These are phyloP conservation scores for Abrostola triplasia DNA, from an alignment of 2,888 invertebrate species.

Conservation along the genomic window DNA sequence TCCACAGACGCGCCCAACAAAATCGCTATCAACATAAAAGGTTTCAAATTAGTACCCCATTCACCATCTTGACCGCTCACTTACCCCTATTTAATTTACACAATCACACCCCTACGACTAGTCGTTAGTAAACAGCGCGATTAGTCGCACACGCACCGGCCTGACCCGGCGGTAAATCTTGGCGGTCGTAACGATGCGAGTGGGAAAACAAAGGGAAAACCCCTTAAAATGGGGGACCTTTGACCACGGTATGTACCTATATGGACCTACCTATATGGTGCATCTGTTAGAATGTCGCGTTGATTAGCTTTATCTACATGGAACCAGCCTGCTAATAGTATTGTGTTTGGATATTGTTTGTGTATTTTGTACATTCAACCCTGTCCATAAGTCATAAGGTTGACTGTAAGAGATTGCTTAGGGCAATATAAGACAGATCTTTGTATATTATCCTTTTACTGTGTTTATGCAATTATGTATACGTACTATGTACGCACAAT, in stretches of 20 bases:
- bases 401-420: too few relatives aligned
- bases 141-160: constrained; percentile 34
- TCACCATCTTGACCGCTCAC: constrained; percentile 47
- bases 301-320: constrained; percentile 3
- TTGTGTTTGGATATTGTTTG: not conserved
- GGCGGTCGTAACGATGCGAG: constrained; percentile 38
- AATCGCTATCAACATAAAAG: constrained; percentile 9
- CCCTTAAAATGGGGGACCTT: constrained; percentile 23
- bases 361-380: too few relatives aligned
- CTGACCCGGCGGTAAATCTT: constrained; percentile 49
- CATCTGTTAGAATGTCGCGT: not conserved
- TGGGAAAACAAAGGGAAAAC: constrained; percentile 53
- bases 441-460: too few relatives aligned
- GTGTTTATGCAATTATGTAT: too few relatives aligned
- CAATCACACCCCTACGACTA: constrained; percentile 46
- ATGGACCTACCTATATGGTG: not conserved
- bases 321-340: not conserved
- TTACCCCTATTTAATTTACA: constrained; percentile 49
- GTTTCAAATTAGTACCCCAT: constrained; percentile 48
- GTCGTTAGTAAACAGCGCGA: constrained; percentile 45
- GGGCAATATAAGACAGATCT: too few relatives aligned
- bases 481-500: too few relatives aligned
- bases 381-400: too few relatives aligned
- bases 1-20: constrained; percentile 7
- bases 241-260: constrained; percentile 10